Evolutionary conservation across 2,113 vertebrate species (phyloP), one percentile per base, ranked within the genome.

Genomic region (Colossoma macropomum): DNA sequence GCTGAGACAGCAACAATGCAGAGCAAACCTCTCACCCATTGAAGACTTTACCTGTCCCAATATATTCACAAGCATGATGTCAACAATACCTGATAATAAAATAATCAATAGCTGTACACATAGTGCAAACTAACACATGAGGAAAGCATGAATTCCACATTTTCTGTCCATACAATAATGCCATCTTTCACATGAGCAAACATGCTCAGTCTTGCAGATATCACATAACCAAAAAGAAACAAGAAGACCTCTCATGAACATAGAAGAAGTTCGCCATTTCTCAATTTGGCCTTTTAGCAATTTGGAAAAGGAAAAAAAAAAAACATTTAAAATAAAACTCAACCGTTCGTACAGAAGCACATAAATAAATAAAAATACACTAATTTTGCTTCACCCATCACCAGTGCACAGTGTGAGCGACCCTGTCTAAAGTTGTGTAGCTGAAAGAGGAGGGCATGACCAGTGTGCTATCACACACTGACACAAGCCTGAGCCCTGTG

Each of bases 361-460:
- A n/a, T 60, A 86, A 89, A 88, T 89, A 82, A 84, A 91, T 86
- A 85, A 66, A 59, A 71, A 79, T 71, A 34, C 34, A 68, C 77
- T 80, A 79, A 75, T 65, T 90, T 84, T 85, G 88, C 85, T 93
- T 91, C 89, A 93, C 91, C 91, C 88, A 0, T 91, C 89, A 88
- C 91, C 94, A 94, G 94, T 93, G 92, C 92, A 91, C 66, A 86
- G 86, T 91, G 77, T 89, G 77, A 23, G 91, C 85, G 89, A 91
- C 87, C 69, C 84, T 93, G 91, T 91, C 91, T 92, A 93, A 93
- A n/a, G 89, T 84, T 93, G 93, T 92, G 87, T 93, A 89, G 88
- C 90, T 89, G 92, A 92, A 92, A 92, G 91, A 91, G 90, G 90
- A 74, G 59, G 41, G 38, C 60, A 16, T 75, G 84, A 85, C 86